phyloP scores from a whole-genome alignment of 2,888 invertebrate genomes.

The Cremastinae sp. region DNA sequence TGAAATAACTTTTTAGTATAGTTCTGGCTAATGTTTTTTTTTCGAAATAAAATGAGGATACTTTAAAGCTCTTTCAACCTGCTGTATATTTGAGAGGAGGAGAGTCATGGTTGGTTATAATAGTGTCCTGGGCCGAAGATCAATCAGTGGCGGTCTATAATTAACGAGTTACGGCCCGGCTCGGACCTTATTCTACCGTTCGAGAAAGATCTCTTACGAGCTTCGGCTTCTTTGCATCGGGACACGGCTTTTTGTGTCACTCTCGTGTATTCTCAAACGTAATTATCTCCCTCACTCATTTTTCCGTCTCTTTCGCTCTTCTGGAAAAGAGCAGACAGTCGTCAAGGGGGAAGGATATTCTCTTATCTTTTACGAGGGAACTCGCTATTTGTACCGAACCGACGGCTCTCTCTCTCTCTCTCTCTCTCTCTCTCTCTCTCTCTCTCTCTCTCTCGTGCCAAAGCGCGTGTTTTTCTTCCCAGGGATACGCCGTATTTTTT shows the following conservation, averaged over 20 bases:
- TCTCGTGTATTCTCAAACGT: conserved; percentile 67
- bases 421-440: conserved; percentile 45
- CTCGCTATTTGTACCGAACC: conserved; percentile 47
- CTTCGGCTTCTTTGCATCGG: conserved; percentile 75
- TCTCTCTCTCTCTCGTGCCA: conserved; percentile 42
- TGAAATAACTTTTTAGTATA: too few species aligned
- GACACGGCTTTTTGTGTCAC: conserved; percentile 78
- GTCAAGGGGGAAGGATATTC: too few species aligned
- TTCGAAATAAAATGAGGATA: too few species aligned
- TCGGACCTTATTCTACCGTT: conserved; percentile 42
- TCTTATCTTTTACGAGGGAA: conserved; percentile 58
- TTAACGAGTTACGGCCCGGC: conserved; percentile 79
- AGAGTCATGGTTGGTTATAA: conserved; percentile 42
- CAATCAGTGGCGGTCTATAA: conserved; percentile 80
- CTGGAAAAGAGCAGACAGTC: background rate
- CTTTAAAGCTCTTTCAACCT: background rate
- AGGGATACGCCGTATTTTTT: conserved; percentile 12
- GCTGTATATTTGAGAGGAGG: conserved; percentile 30
- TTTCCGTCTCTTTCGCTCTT: conserved; percentile 17
- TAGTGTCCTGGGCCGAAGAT: conserved; percentile 73
- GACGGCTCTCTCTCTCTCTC: conserved; percentile 51
- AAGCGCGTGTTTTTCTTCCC: conserved; percentile 23
- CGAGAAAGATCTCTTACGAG: conserved; percentile 51
- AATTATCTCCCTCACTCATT: conserved; percentile 59
- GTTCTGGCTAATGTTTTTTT: background rate